Evolutionary conservation across 2,888 invertebrate genomes (phyloP).

Genomic region (Ectemnius continuus): DNA sequence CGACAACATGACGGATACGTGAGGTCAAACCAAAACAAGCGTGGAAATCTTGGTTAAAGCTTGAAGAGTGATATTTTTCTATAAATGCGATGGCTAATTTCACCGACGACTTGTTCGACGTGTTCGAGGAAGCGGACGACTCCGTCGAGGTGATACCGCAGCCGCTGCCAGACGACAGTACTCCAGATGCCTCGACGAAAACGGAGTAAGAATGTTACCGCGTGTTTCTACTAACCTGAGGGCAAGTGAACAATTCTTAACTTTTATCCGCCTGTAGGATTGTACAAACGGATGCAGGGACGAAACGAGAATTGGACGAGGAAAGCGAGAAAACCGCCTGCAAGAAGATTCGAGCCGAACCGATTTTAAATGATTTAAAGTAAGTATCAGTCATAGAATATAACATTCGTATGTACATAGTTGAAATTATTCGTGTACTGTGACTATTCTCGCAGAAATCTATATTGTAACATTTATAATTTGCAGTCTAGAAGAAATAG

Average conservation of each 20-base stretch:
- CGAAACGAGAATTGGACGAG: constrained; percentile 61
- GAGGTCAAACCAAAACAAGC: constrained; percentile 1
- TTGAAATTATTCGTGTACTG: not conserved
- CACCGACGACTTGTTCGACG: constrained; percentile 75
- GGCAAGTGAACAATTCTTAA: not conserved
- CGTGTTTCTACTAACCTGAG: constrained; percentile 22
- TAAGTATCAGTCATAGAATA: constrained; percentile 49
- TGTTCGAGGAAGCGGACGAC: constrained; percentile 74
- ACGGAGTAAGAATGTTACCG: constrained; percentile 38
- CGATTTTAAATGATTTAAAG: constrained; percentile 73
- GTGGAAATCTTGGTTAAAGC: not conserved
- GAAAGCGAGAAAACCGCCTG: constrained; percentile 30
- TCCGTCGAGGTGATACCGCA: constrained; percentile 58
- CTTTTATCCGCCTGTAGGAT: constrained; percentile 27
- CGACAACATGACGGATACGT: constrained; percentile 1
- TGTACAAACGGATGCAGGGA: constrained; percentile 19
- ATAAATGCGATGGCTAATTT: constrained; percentile 71
- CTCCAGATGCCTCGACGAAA: constrained; percentile 25
- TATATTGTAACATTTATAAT: no score
- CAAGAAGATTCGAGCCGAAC: constrained; percentile 69
- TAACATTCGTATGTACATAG: no score
- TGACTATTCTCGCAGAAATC: not conserved
- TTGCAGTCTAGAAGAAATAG: constrained; percentile 86
- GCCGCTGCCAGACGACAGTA: constrained; percentile 26
- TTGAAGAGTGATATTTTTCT: not conserved